Evolutionary conservation across 2,888 invertebrate genomes (phyloP), one percentile per base, ranked within the genome.

Genomic region (Drosophila atripex): DNA sequence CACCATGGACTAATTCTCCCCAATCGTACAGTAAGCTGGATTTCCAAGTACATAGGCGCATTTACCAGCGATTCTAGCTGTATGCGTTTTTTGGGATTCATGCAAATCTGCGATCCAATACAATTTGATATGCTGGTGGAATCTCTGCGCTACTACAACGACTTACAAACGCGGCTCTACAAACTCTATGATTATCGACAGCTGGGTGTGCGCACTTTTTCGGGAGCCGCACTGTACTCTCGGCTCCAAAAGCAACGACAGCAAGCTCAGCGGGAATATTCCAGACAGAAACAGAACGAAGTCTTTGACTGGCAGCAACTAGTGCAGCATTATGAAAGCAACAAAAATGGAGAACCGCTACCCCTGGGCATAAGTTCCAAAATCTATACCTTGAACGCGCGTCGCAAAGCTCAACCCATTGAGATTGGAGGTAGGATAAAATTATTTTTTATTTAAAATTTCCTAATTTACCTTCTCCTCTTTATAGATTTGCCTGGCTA

Each of bases 121-220:
- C 94, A 95, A 69, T 96, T 95, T 91, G 96, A 97, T 89, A 93
- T 94, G 68, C 92, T 97, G 5, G 93, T 97, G 89, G 97, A 97
- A 89, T 94, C 96, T 0, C 83, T 97, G 28, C 94, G 94, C 85
- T 93, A 94, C 78, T 95, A 94, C 86, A 93, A 93, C 12, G 95
- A 96, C 86, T 87, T 97, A 9, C 93, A 94, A 74, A 93, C 93
- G 77, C 93, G 93, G 61, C 92, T 95, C 23, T 89, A 92, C 75
- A 92, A 92, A 93, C 91, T 96, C 52, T 93, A 93, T 58, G 94
- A 95, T 54, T 94, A 94, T 70, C 93, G 96, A 1, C 93, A 92
- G 71, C 94, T 95, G 80, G 97, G 97, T 1, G 93, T 97, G 7
- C 94, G 92, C 52, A 93, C 94, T 1, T 92, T 96, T 47, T 92